Conservation (phyloP, 2,888 invertebrate species). For the Onthophagus sagittarius region DNA sequence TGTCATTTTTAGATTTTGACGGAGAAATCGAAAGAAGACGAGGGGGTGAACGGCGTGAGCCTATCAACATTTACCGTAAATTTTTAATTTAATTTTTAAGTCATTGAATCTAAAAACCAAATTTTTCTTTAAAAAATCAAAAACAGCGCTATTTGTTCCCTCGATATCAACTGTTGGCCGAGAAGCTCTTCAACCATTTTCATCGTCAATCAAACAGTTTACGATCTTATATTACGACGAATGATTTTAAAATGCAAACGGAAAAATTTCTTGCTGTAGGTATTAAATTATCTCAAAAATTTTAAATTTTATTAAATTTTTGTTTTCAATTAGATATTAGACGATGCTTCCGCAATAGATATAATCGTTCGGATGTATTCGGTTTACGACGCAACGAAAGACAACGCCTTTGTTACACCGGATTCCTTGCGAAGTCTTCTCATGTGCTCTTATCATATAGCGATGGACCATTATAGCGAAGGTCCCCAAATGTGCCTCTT, state of each 20-base stretch:
- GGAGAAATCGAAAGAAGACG: conserved; percentile 66
- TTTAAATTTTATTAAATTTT: background rate
- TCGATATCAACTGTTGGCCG: conserved; percentile 68
- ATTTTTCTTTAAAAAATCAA: conserved; percentile 48
- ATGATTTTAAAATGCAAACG: conserved; percentile 69
- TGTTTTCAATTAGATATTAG: conserved; percentile 45
- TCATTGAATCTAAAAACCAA: conserved; percentile 20
- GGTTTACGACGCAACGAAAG: conserved; percentile 48
- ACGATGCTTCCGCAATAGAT: conserved; percentile 59
- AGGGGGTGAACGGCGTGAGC: conserved; percentile 68
- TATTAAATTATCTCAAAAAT: background rate
- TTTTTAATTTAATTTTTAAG: conserved; percentile 1
- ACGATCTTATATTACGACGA: conserved; percentile 58
- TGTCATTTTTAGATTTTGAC: conserved; percentile 63
- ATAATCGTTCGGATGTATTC: conserved; percentile 63
- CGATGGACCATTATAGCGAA: conserved; percentile 75
- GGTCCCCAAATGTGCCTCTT: conserved; percentile 54
- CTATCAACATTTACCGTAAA: conserved; percentile 61
- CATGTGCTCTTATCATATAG: conserved; percentile 71
- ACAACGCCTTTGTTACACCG: conserved; percentile 58
- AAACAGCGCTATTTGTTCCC: conserved; percentile 71
- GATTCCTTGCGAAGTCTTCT: conserved; percentile 64
- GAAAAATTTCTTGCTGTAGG: conserved; percentile 58
- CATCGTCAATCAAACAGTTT: conserved; percentile 59
- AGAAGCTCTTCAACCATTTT: conserved; percentile 64